Evolutionary conservation across 2,888 invertebrate genomes (phyloP).

Genomic region (Lepidocyrtinus sp.): DNA sequence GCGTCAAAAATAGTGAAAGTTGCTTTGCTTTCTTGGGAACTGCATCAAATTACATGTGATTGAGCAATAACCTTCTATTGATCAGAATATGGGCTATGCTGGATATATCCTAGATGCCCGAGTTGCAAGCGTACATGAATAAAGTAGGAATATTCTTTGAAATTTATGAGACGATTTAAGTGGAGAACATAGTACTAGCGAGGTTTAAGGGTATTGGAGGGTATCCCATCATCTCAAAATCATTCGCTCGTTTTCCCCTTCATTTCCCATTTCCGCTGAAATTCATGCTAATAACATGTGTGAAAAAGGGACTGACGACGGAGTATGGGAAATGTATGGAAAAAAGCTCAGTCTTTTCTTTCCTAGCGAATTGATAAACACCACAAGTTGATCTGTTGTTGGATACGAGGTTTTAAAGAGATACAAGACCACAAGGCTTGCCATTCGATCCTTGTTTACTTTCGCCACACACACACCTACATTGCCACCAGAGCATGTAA

Average conservation of each 20-base stretch:
- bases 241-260: constrained; percentile 34
- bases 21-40: not conserved
- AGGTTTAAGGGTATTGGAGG: not conserved
- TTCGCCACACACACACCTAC: not conserved
- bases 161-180: not conserved
- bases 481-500: not conserved
- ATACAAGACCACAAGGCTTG: not conserved
- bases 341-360: not conserved
- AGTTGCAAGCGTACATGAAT: no score
- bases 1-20: not conserved
- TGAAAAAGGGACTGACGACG: not conserved
- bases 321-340: no score
- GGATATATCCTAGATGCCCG: no score
- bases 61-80: constrained; percentile 4
- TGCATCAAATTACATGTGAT: constrained; percentile 1
- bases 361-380: constrained; percentile 16
- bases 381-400: constrained; percentile 39
- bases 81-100: not conserved
- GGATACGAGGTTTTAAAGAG: constrained; percentile 38
- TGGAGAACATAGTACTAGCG: no score
- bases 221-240: not conserved
- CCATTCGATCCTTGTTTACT: not conserved
- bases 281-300: constrained; percentile 54
- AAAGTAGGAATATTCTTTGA: no score
- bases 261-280: constrained; percentile 38